Conservation (phyloP, 2,797 vertebrate species). For the Adelosebastes latens region DNA sequence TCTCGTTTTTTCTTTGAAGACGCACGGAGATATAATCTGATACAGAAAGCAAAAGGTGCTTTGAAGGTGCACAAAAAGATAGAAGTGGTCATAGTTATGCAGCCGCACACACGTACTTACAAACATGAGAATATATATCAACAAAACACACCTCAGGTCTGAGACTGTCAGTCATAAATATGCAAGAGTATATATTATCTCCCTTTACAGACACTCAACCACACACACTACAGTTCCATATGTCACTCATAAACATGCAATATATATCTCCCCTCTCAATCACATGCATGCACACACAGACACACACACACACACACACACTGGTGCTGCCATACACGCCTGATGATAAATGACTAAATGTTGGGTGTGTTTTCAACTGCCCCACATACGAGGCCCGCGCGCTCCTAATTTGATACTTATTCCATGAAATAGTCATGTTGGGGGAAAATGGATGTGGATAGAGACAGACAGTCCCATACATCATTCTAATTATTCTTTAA, state of each 20-base stretch:
- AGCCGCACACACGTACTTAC: slow-evolving; percentile 1
- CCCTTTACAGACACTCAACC: slow-evolving; percentile 3
- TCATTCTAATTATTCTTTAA: slow-evolving; percentile 86
- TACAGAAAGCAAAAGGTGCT: slow-evolving; percentile 12
- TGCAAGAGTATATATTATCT: slow-evolving; percentile 8
- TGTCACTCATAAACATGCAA: slow-evolving; percentile 57
- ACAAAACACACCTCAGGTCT: slow-evolving; percentile 3
- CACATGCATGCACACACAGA: slow-evolving; percentile 20
- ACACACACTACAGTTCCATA: slow-evolving; percentile 28
- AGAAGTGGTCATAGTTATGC: background rate
- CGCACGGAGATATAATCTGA: slow-evolving; percentile 20
- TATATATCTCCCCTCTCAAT: slow-evolving; percentile 53
- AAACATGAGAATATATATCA: slow-evolving; percentile 13
- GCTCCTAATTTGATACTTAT: slow-evolving; percentile 81
- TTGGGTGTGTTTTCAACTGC: slow-evolving; percentile 75
- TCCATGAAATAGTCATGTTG: slow-evolving; percentile 82
- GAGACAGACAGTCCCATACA: slow-evolving; percentile 84
- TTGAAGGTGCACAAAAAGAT: background rate
- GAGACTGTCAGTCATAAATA: slow-evolving; percentile 24
- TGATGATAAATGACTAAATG: slow-evolving; percentile 82
- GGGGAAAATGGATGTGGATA: slow-evolving; percentile 82
- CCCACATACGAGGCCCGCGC: slow-evolving; percentile 73
- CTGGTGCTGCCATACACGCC: slow-evolving; percentile 54
- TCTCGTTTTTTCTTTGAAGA: slow-evolving; percentile 21
- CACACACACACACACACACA: slow-evolving; percentile 31